These are phyloP conservation scores for Ascaphus truei DNA, from an alignment of 2,113 vertebrate species.

Conservation along the genomic window DNA sequence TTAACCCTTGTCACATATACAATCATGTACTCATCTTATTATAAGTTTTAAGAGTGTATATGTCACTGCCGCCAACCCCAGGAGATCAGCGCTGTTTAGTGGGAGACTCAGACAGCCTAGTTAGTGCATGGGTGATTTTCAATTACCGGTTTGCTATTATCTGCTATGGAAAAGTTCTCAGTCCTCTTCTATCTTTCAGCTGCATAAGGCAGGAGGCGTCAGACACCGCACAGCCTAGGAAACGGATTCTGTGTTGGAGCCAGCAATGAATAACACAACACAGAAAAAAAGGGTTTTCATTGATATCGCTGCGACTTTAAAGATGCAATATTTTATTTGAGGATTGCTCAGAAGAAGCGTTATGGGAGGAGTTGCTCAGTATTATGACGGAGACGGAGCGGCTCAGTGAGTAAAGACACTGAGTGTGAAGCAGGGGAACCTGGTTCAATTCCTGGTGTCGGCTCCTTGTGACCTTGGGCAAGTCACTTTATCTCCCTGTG, in stretches of 20 bases:
- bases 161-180: not conserved
- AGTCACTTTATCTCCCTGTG: too few relatives aligned
- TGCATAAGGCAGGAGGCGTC: conserved; percentile 8
- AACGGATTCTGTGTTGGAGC: not conserved
- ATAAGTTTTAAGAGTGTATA: not conserved
- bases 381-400: too few relatives aligned
- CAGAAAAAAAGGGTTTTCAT: not conserved
- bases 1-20: too few relatives aligned
- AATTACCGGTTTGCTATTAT: conserved; percentile 14
- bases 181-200: conserved; percentile 6
- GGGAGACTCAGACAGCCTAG: not conserved
- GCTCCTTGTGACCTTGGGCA: too few relatives aligned
- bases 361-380: too few relatives aligned
- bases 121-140: conserved; percentile 24
- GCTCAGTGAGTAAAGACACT: too few relatives aligned
- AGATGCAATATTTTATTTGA: not conserved
- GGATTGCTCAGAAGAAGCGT: too few relatives aligned
- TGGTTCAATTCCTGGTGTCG: too few relatives aligned
- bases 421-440: too few relatives aligned
- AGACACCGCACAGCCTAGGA: not conserved
- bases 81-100: not conserved
- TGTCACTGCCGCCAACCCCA: not conserved
- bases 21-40: too few relatives aligned
- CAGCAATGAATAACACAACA: not conserved
- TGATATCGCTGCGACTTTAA: not conserved